Conservation (phyloP, 2,888 invertebrate species). For the Lithophane socia region DNA sequence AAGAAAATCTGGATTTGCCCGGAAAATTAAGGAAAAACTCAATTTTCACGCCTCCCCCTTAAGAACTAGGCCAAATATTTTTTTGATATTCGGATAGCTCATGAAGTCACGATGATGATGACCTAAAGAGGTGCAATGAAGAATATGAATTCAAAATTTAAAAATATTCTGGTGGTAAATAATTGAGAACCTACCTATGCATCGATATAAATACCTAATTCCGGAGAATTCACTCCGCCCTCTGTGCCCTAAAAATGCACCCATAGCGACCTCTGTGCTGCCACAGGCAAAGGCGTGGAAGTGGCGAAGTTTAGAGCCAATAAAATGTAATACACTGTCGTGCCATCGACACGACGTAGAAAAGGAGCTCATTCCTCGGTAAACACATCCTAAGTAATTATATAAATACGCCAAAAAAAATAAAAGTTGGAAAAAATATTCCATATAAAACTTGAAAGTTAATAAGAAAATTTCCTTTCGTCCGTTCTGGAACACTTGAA, state of each 20-base stretch:
- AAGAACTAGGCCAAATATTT: too few species aligned
- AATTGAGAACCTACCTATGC: background rate
- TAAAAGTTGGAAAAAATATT: slow-evolving; percentile 18
- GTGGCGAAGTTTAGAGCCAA: background rate
- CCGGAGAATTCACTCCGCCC: background rate
- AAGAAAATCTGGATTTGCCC: background rate
- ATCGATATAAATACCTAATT: background rate
- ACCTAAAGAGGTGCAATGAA: too few species aligned
- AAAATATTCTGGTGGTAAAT: too few species aligned
- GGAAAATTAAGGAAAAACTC: background rate
- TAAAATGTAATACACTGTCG: background rate
- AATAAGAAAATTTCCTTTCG: slow-evolving; percentile 59
- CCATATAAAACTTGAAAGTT: slow-evolving; percentile 50
- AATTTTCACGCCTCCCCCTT: too few species aligned
- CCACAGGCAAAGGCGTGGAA: background rate
- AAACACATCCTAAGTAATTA: background rate
- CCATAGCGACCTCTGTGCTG: background rate
- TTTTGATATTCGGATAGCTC: too few species aligned
- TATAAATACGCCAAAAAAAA: background rate
- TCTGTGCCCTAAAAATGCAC: background rate
- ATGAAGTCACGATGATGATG: too few species aligned
- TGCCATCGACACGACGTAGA: too few species aligned
- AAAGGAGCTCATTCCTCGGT: background rate
- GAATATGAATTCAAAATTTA: too few species aligned
- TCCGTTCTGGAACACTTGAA: slow-evolving; percentile 59